Base-by-base conservation (phyloP, 2,888 invertebrate species). In the Blastobasis adustella region DNA sequence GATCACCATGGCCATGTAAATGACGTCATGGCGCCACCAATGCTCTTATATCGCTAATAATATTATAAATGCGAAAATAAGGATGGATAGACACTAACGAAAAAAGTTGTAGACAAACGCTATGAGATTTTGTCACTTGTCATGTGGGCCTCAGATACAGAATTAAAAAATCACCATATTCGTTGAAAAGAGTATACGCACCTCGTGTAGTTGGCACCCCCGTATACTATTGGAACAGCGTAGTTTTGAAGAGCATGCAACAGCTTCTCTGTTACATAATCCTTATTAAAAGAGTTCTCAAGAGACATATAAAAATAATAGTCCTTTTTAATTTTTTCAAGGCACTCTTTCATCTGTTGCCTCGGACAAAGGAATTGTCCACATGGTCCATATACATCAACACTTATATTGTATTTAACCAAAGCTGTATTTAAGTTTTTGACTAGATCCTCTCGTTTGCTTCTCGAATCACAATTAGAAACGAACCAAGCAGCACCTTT, bases 171-270 rank as follows among this genome's bases (percentile, higher is more conserved):
- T 1, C 1, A 23, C n/a, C n/a, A 23, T 23, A 23, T 2, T 23
- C 23, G 3, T 23, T 23, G 3, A 23, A 23, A 23, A 23, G 23
- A 23, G 23, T 3, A 23, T 76, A 78, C 76, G 66, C 60, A 79
- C 76, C 76, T 70, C 10, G 66, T 71, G 69, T 92, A 92, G 72
- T 92, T 89, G 50, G 90, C 90, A 9, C 89, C 90, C 5, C 93
- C 92, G 81, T 90, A 91, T 6, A 92, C 92, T 10, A 93, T 87
- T 0, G 93, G 93, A 5, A 93, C 75, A 10, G 91, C 83, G 62
- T 90, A 82, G 71, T 90, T 88, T 60, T 90, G 82, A 45, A 89
- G 65, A 6, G 86, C 74, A 39, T 63, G 66, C 10, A 76, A 52
- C 6, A 79, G 52, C 54, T 79, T 77, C 51, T 79, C 77, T 0